Conservation (phyloP, 2,797 vertebrate genomes). For the Selene dorsalis region DNA sequence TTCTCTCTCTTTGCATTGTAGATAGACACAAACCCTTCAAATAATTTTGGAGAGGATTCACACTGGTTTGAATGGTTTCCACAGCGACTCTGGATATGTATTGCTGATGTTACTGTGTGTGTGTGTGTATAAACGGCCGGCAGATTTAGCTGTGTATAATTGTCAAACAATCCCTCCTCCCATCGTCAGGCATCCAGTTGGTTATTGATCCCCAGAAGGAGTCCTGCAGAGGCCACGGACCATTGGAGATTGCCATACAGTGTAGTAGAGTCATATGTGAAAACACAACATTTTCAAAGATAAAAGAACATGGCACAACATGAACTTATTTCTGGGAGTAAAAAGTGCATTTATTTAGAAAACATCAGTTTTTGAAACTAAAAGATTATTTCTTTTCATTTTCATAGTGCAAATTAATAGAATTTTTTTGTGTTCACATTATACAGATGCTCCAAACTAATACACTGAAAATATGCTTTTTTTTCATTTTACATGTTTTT, state of each 20-base stretch:
- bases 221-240: slow-evolving; percentile 42
- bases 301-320: neutral
- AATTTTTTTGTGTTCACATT: too few relatives aligned
- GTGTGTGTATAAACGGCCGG: slow-evolving; percentile 18
- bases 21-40: slow-evolving; percentile 69
- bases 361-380: neutral
- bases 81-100: slow-evolving; percentile 62
- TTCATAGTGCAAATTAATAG: too few relatives aligned
- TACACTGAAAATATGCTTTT: too few relatives aligned
- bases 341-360: neutral
- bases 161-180: slow-evolving; percentile 21
- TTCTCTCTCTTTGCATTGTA: slow-evolving; percentile 29
- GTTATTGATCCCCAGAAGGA: slow-evolving; percentile 49
- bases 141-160: slow-evolving; percentile 32
- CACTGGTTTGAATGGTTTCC: slow-evolving; percentile 72
- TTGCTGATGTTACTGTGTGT: slow-evolving; percentile 18
- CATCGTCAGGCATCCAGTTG: neutral
- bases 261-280: neutral
- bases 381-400: too few relatives aligned
- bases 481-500: too few relatives aligned
- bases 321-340: neutral
- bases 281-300: neutral
- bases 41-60: slow-evolving; percentile 61
- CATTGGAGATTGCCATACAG: neutral
- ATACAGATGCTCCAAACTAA: too few relatives aligned